Evolutionary conservation across 2,888 invertebrate species (phyloP).

Genomic region (Drosophila formosana): DNA sequence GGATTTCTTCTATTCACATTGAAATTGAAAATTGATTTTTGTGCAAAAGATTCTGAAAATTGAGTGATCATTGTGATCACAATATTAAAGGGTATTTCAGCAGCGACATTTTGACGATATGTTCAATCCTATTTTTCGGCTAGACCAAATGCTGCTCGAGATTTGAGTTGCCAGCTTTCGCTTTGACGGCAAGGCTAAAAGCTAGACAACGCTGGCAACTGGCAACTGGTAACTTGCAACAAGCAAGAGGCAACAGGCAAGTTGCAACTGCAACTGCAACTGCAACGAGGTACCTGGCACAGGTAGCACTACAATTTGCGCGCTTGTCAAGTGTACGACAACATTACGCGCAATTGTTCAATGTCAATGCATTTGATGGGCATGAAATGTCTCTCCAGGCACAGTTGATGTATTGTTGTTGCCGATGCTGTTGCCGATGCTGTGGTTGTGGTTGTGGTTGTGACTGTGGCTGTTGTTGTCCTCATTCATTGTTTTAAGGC

Average conservation of each 20-base stretch:
- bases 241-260: neutral
- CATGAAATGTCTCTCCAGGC: slow-evolving; percentile 69
- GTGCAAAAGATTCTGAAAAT: too few species aligned
- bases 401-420: slow-evolving; percentile 43
- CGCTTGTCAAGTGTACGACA: slow-evolving; percentile 82
- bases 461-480: slow-evolving; percentile 34
- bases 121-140: slow-evolving; percentile 50
- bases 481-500: slow-evolving; percentile 71
- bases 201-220: slow-evolving; percentile 9
- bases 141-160: slow-evolving; percentile 67
- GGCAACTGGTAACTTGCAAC: slow-evolving; percentile 11
- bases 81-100: slow-evolving; percentile 21
- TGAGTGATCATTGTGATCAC: neutral
- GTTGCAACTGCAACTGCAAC: neutral
- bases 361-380: slow-evolving; percentile 81
- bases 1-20: too few species aligned
- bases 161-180: slow-evolving; percentile 63
- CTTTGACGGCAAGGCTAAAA: slow-evolving; percentile 42
- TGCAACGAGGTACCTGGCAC: slow-evolving; percentile 40
- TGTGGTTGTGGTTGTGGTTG: too few species aligned
- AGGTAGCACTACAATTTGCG: slow-evolving; percentile 78
- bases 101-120: neutral
- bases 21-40: too few species aligned
- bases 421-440: slow-evolving; percentile 31
- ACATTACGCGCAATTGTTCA: slow-evolving; percentile 82